A percentile compares a stretch with the other conserved stretches of the same genome.
Evolutionary conservation across 2,888 invertebrate species (phyloP).

Genomic region (Sisyra terminalis): DNA sequence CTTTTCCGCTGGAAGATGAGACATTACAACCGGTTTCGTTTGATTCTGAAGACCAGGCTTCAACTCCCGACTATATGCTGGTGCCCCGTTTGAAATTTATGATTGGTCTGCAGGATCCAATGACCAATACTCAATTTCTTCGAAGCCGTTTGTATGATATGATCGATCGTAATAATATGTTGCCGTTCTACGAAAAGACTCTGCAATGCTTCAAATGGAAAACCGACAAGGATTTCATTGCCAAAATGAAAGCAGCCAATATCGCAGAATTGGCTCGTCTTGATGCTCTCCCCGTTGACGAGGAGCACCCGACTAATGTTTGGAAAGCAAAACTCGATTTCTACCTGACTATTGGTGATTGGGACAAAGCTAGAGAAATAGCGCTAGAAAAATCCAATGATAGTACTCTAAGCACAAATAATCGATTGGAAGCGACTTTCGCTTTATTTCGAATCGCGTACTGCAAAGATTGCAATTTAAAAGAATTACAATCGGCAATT

Average conservation of each 20-base stretch:
- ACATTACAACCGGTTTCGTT: not conserved
- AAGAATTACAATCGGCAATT: slow-evolving; percentile 14
- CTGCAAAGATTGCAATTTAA: slow-evolving; percentile 18
- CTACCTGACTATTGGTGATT: slow-evolving; percentile 26
- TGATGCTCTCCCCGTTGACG: slow-evolving; percentile 17
- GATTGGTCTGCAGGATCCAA: not conserved
- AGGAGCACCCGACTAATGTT: slow-evolving; percentile 17
- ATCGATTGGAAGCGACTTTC: slow-evolving; percentile 26
- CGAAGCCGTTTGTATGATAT: slow-evolving; percentile 1
- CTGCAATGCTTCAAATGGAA: slow-evolving; percentile 29
- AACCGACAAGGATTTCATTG: slow-evolving; percentile 25
- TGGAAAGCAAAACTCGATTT: slow-evolving; percentile 25
- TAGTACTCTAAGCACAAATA: slow-evolving; percentile 16
- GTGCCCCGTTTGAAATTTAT: slow-evolving; percentile 7
- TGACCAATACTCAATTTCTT: not conserved
- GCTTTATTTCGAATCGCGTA: slow-evolving; percentile 24
- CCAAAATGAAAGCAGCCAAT: slow-evolving; percentile 18
- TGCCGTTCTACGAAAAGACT: slow-evolving; percentile 42
- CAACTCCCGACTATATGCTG: slow-evolving; percentile 8
- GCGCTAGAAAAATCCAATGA: slow-evolving; percentile 23
- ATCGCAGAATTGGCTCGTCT: slow-evolving; percentile 15
- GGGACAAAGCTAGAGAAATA: slow-evolving; percentile 18
- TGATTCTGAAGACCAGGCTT: not conserved
- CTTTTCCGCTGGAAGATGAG: not conserved
- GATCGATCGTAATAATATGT: slow-evolving; percentile 29